Conservation (phyloP, 37 sponge, comb jelly and placozoan genomes). For the Chondrilla cf. caribensis region DNA sequence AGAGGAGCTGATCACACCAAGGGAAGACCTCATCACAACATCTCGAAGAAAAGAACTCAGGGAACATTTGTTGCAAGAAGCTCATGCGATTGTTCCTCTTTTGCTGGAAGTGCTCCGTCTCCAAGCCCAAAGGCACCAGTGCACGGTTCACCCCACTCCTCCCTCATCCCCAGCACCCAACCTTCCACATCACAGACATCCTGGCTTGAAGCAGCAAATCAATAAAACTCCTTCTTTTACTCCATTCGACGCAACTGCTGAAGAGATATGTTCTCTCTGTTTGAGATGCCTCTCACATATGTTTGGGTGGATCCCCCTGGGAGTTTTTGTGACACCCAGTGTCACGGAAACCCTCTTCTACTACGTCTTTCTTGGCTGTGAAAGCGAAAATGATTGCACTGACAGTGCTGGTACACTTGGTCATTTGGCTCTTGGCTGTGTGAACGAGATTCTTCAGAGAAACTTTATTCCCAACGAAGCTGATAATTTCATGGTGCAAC, state of each 20-base stretch:
- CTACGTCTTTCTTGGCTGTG: constrained; percentile 67
- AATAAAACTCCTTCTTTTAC: not conserved
- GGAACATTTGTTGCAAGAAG: constrained; percentile 54
- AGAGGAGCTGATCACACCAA: constrained; percentile 73
- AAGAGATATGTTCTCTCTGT: constrained; percentile 46
- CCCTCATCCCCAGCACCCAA: not conserved
- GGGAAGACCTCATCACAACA: constrained; percentile 57
- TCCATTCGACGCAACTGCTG: constrained; percentile 43
- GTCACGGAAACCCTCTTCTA: constrained; percentile 71
- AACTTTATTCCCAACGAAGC: constrained; percentile 68
- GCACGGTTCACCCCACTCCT: not conserved
- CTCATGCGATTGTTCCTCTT: not conserved
- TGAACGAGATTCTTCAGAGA: constrained; percentile 67
- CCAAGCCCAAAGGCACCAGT: not conserved
- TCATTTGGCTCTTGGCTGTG: constrained; percentile 75
- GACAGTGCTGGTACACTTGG: constrained; percentile 55
- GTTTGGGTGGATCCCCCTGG: constrained; percentile 83
- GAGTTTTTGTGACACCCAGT: constrained; percentile 36
- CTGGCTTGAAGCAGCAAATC: not conserved
- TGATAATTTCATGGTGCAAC: constrained; percentile 66
- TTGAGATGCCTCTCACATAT: constrained; percentile 68
- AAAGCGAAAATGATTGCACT: constrained; percentile 41
- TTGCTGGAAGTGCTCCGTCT: not conserved
- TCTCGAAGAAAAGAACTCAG: constrained; percentile 48
- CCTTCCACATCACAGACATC: not conserved